Evolutionary conservation across 2,113 vertebrate genomes (phyloP).

Genomic region (Gorsachius goisagi): DNA sequence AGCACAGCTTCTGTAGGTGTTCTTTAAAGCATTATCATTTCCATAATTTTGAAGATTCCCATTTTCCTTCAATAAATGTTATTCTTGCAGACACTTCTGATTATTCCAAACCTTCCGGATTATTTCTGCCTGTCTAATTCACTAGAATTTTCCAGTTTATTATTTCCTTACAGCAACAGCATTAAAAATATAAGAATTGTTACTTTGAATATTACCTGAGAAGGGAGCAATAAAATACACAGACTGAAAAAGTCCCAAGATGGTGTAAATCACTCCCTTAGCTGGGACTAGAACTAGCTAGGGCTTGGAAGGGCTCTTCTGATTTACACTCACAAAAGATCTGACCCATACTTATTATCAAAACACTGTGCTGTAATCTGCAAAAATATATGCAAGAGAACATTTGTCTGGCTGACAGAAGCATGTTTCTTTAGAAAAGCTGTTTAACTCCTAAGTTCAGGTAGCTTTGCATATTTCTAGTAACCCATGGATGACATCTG

Average conservation of each 20-base stretch:
- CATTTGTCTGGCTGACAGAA: conserved; percentile 25
- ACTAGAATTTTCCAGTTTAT: neutral
- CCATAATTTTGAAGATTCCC: neutral
- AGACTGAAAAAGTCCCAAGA: neutral
- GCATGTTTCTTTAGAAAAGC: conserved; percentile 28
- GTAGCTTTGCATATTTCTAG: conserved; percentile 26
- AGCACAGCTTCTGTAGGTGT: neutral
- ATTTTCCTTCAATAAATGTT: neutral
- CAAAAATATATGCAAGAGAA: conserved; percentile 11
- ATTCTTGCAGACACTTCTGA: neutral
- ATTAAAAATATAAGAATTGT: neutral
- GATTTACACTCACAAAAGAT: neutral
- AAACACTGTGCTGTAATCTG: conserved; percentile 2
- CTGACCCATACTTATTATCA: neutral
- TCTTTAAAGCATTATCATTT: neutral
- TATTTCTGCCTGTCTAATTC: neutral
- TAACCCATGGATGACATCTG: conserved; percentile 14
- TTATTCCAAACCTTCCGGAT: neutral
- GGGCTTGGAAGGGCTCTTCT: neutral
- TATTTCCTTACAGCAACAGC: neutral
- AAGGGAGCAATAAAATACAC: conserved; percentile 27
- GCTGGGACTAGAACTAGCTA: neutral
- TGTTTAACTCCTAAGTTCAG: conserved; percentile 23
- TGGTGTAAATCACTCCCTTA: neutral
- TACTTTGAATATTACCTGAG: neutral